Base-by-base conservation (phyloP, 2,888 invertebrate genomes). In the Cremastobaeus sp. region DNA sequence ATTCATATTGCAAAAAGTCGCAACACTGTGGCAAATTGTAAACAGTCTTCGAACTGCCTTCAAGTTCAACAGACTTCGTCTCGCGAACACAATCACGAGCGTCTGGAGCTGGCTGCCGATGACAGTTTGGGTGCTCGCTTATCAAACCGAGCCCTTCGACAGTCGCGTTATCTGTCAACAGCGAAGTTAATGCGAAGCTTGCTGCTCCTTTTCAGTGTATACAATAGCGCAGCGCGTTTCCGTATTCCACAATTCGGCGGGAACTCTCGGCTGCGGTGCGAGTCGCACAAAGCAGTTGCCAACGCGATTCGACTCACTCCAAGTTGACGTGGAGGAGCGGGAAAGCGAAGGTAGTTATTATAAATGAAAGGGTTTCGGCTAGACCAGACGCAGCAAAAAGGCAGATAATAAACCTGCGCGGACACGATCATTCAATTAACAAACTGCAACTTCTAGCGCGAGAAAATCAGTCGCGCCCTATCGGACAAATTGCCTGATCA, bases 401-500 rank as follows among this genome's bases (percentile, higher is more conserved):
- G 66, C 66, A 76, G 71, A 48, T 79, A 78, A 80, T 79, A 69
- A 78, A 73, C 76, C 57, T 65, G 70, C 75, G 73, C 68, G 74
- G 71, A 76, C 74, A 74, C 78, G 70, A 79, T 80, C 77, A 77
- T 81, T 81, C 77, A 81, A 79, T 81, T 78, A 80, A 78, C 48
- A 73, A 77, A 48, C 20, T 20, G 21, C 43, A 47, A 47, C 50
- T 41, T 6, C n/a, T 34, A 14, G 18, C 37, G 50, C 21, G 34
- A 9, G 39, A 59, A 47, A 48, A 47, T 37, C 14, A 11, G 30
- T 35, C 30, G 14, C 30, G 32, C 39, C 45, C 54, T n/a, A 12
- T 5, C 34, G 48, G 50, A 62, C 70, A 70, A 70, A 55, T 62
- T 55, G 48, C 45, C 15, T 62, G 73, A 54, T 66, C 66, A 60